Percentiles rank a stretch among this genome's conserved stretches.
Conservation (phyloP, 2,113 vertebrate species). For the Climacteris rufus region DNA sequence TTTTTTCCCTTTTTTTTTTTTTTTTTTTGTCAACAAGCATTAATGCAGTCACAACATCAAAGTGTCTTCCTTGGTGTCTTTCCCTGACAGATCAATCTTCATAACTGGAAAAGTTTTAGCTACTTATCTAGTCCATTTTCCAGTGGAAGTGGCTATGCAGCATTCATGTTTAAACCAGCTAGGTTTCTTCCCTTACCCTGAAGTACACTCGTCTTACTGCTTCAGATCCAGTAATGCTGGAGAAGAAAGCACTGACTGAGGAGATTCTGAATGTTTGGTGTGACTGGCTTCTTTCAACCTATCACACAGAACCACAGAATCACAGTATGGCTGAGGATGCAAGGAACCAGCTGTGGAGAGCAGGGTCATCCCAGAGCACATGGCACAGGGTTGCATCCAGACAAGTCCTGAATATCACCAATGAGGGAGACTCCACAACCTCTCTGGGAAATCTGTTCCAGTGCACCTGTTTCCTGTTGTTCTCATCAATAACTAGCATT, state of each 20-base stretch:
- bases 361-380: not conserved
- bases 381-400: not conserved
- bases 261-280: not conserved
- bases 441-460: not conserved
- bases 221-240: not conserved
- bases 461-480: not conserved
- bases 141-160: not conserved
- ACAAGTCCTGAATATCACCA: not conserved
- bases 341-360: not conserved
- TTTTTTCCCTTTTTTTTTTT: not conserved
- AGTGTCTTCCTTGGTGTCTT: not conserved
- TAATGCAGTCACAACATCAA: not conserved
- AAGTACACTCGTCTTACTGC: not conserved
- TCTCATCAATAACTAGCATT: not conserved
- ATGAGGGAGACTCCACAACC: too few species aligned
- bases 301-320: not conserved
- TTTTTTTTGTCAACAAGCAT: not conserved
- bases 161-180: not conserved
- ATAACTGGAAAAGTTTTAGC: not conserved
- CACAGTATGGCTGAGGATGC: not conserved
- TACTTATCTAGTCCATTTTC: not conserved
- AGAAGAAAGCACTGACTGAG: not conserved
- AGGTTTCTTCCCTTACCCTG: not conserved
- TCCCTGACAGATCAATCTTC: not conserved
- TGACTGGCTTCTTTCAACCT: not conserved